phyloP scores from a whole-genome alignment of 2,888 invertebrate genomes.

The Drosophila cyrtoloma region DNA sequence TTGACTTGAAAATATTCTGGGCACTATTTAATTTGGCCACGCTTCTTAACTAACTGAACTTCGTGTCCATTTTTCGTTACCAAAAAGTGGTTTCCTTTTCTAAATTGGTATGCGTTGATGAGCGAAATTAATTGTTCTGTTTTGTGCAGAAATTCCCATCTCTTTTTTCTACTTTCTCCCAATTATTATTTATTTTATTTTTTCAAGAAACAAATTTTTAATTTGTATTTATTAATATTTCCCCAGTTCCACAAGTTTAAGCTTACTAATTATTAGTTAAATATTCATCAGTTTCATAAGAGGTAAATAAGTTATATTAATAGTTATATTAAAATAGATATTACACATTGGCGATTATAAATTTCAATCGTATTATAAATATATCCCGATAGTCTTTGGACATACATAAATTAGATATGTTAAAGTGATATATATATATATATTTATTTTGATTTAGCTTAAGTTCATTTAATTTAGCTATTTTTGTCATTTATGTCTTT shows the following conservation, averaged over 20 bases:
- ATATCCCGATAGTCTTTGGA: neutral
- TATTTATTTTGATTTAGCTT: neutral
- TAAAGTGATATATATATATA: neutral
- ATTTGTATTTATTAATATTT: neutral
- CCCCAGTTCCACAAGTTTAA: neutral
- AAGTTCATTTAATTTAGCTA: neutral
- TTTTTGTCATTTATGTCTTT: neutral
- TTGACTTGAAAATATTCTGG: neutral
- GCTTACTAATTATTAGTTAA: neutral
- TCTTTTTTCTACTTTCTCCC: neutral
- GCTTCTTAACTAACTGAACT: neutral
- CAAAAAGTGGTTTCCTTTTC: neutral
- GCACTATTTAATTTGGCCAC: neutral
- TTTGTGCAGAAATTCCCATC: neutral
- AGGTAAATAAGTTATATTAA: neutral
- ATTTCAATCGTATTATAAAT: neutral
- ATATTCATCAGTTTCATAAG: neutral
- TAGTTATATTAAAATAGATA: no score
- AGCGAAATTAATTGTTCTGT: neutral
- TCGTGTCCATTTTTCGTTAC: neutral
- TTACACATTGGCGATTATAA: neutral
- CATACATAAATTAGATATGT: neutral
- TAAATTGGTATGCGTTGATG: neutral
- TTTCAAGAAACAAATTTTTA: no score
- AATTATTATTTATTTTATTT: neutral